Evolutionary conservation across 2,888 invertebrate genomes (phyloP).

Genomic region (Drosophila stalkeri): DNA sequence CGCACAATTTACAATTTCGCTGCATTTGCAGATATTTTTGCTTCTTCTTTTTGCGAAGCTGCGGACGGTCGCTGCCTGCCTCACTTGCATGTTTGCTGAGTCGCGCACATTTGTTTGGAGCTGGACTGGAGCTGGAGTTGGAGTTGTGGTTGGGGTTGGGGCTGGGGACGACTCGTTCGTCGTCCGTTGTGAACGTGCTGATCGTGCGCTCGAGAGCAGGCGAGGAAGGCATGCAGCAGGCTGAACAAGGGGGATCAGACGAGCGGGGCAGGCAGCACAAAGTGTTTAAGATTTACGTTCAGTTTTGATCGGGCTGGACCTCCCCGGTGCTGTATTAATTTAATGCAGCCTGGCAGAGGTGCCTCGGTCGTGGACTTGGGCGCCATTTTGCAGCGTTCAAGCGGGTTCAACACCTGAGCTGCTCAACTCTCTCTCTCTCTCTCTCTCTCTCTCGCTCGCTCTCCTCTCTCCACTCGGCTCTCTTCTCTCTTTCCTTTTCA

Average conservation of each 20-base stretch:
- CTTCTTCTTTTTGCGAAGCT: conserved; percentile 17
- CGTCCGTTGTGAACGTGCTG: conserved; percentile 79
- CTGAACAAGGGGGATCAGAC: too few species aligned
- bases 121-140: conserved; percentile 13
- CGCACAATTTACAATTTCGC: conserved; percentile 68
- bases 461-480: not conserved
- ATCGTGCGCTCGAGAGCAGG: conserved; percentile 74
- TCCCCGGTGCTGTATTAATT: conserved; percentile 83
- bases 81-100: conserved; percentile 70
- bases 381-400: conserved; percentile 43
- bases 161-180: conserved; percentile 10
- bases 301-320: conserved; percentile 83
- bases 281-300: conserved; percentile 82
- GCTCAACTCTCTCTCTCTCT: conserved; percentile 12
- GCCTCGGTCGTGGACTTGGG: conserved; percentile 20
- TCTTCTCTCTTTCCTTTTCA: not conserved
- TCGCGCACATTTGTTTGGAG: conserved; percentile 60
- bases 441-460: not conserved
- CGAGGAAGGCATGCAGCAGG: conserved; percentile 11
- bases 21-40: conserved; percentile 75
- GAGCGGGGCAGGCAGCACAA: conserved; percentile 40
- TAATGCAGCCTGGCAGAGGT: conserved; percentile 45
- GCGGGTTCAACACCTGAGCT: conserved; percentile 48
- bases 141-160: conserved; percentile 11
- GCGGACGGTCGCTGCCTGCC: conserved; percentile 36